Evolutionary conservation across 2,113 vertebrate genomes (phyloP), one percentile per base, ranked within the genome.

Genomic region (Felis chaus): DNA sequence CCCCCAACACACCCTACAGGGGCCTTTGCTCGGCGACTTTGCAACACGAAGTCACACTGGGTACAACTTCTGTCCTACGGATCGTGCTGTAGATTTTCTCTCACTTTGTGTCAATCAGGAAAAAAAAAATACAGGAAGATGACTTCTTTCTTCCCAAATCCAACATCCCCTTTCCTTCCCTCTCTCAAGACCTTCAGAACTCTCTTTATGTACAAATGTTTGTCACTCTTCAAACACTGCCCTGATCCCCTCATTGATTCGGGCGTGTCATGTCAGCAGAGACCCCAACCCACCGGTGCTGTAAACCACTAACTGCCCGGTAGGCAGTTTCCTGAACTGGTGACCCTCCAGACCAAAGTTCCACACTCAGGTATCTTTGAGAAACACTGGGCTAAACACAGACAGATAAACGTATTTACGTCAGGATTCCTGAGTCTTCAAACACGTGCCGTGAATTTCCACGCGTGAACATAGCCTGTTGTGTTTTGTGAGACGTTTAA

Each of bases 1-100:
- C 55, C 23, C 23, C 45, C 23, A 3, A 45, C 33, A 39, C 11
- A 0, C 1, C 25, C 21, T 0, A 5, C 14, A 0, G 0, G 7
- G n/a, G 29, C 45, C 29, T 61, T 15, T 7, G n/a, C 73, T 23
- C 1, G 45, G 23, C 16, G 23, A 25, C 14, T 57, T 41, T 7
- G 29, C 33, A 23, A 33, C 57, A 21, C 48, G 16, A 16, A 65
- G 79, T 79, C 4, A 33, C 63, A 10, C n/a, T 2, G 9, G 29
- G 9, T 15, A 12, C 18, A 2, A 25, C 39, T 69, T 53, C 25
- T 29, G 21, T 13, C 14, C 18, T 4, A 2, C 14, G 15, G 31
- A 3, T 29, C 12, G 0, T 1, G 1, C n/a, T 5, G 0, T 1
- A 16, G 19, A 7, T 48, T 18, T 68, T 29, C 4, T n/a, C 55